phyloP scores from a whole-genome alignment of 2,113 vertebrate species.

The Callaeas wilsoni region DNA sequence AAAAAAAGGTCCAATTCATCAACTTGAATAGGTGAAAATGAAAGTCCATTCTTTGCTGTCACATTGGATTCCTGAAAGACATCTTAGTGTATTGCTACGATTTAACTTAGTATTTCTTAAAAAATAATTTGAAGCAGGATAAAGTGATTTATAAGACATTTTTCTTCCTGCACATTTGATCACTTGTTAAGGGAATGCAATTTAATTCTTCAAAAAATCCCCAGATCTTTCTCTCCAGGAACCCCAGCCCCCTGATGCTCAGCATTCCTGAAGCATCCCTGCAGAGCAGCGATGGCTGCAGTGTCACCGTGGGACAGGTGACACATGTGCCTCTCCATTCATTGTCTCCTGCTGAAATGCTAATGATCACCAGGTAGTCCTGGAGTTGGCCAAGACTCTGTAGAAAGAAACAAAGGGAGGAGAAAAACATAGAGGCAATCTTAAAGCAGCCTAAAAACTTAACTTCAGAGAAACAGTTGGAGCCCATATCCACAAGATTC shows the following conservation, averaged over 20 bases:
- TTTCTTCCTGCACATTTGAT: background rate
- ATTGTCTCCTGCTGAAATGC: background rate
- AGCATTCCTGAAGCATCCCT: background rate
- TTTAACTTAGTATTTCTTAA: background rate
- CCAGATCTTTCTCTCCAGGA: background rate
- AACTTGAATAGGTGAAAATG: background rate
- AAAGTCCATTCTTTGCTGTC: background rate
- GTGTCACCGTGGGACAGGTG: background rate
- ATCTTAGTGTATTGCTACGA: background rate
- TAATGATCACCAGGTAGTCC: background rate
- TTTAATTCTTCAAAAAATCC: background rate
- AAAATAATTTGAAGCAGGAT: background rate
- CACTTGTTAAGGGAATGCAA: background rate
- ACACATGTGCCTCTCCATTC: background rate
- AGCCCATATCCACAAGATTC: background rate
- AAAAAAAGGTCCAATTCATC: background rate
- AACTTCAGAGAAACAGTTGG: slow-evolving; percentile 32
- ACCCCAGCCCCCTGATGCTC: background rate
- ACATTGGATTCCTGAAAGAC: background rate
- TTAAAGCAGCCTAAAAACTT: background rate
- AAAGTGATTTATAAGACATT: background rate
- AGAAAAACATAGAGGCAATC: background rate
- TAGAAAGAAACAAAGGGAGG: background rate
- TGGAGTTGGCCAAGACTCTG: background rate
- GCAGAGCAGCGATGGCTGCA: background rate